phyloP scores from a whole-genome alignment of 2,797 vertebrate species.

The Acanthornis magna region DNA sequence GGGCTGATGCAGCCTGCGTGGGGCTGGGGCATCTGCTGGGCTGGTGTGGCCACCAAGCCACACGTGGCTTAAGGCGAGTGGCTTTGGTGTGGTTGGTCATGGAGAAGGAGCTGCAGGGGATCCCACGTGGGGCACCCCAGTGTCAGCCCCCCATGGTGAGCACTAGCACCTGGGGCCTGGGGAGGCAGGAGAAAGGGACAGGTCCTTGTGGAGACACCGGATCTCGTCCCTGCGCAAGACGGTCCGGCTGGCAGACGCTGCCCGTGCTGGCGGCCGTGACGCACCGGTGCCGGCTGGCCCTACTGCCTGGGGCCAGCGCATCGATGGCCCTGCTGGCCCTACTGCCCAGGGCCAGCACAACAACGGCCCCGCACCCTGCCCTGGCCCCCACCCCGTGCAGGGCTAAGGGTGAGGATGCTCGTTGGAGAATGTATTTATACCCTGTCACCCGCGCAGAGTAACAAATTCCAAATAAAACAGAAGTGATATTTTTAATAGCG shows the following conservation, averaged over 20 bases:
- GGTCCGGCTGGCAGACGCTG: constrained; percentile 59
- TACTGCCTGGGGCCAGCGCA: neutral
- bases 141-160: neutral
- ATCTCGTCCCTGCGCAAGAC: neutral
- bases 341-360: neutral
- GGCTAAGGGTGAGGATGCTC: constrained; percentile 14
- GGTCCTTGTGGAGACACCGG: neutral
- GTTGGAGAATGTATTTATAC: constrained; percentile 69
- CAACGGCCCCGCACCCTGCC: neutral
- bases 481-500: constrained; percentile 70
- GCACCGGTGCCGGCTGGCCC: constrained; percentile 36
- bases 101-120: neutral
- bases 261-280: constrained; percentile 50
- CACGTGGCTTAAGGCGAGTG: neutral
- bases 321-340: neutral
- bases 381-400: accelerated
- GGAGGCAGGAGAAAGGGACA: neutral
- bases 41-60: neutral
- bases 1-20: neutral
- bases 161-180: neutral
- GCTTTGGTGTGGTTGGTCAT: neutral
- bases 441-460: constrained; percentile 57
- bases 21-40: neutral
- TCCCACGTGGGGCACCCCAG: neutral
- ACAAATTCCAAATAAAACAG: constrained; percentile 69